Conservation (phyloP, 1,140 invertebrate species). For the Trypoxylus dichotomus region DNA sequence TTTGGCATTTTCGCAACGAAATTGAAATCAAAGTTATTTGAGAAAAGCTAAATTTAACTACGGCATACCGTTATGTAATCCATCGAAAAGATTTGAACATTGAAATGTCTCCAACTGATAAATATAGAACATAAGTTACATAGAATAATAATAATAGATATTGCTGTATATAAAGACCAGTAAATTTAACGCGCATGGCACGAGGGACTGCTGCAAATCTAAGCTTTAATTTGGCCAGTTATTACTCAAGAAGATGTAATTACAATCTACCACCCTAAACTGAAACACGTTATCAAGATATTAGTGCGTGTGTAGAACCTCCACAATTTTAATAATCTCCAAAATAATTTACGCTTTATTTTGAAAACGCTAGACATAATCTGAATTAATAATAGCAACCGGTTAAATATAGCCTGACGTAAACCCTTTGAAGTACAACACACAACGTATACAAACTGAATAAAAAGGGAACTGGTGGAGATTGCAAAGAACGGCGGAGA, state of each 20-base stretch:
- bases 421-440: conserved; percentile 2
- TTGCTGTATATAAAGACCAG: background rate
- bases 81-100: background rate
- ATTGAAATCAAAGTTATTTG: background rate
- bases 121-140: background rate
- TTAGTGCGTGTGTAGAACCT: background rate
- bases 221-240: background rate
- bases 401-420: background rate
- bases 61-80: background rate
- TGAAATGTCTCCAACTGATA: background rate
- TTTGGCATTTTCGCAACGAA: background rate
- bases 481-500: conserved; percentile 11
- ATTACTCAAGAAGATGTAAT: background rate
- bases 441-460: background rate
- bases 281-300: background rate
- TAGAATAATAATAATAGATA: background rate
- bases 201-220: background rate
- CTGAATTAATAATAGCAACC: background rate
- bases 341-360: background rate
- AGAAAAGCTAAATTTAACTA: conserved; percentile 1
- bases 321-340: background rate
- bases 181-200: background rate
- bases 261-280: background rate
- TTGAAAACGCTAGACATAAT: conserved; percentile 1
- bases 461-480: background rate